phyloP scores from a whole-genome alignment of 2,797 vertebrate species.

The Mormyrus proboscirostris region DNA sequence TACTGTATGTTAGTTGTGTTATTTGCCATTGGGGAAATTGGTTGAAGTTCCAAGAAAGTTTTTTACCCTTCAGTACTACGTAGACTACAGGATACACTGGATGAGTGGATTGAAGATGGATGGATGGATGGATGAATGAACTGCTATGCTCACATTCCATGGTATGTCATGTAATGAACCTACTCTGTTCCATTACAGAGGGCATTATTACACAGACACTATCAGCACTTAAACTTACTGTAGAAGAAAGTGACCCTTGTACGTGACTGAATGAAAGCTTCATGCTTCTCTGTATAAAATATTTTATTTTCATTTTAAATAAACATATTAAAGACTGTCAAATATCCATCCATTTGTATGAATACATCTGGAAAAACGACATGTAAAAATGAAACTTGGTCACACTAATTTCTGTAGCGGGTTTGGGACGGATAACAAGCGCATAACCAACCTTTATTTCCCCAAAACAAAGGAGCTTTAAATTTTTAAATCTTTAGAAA shows the following conservation, averaged over 20 bases:
- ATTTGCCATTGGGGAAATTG: not conserved
- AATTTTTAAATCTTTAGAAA: not conserved
- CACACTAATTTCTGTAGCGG: not conserved
- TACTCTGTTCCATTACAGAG: not conserved
- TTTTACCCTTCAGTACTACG: not conserved
- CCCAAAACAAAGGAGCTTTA: not conserved
- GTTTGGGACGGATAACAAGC: not conserved
- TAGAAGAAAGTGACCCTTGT: not conserved
- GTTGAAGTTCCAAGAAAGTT: not conserved
- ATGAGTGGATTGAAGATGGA: not conserved
- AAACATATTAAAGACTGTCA: conserved; percentile 52
- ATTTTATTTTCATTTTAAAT: conserved; percentile 57
- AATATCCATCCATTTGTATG: not conserved
- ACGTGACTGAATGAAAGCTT: conserved; percentile 55
- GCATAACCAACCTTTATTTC: not conserved
- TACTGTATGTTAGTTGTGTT: not conserved
- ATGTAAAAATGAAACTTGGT: not conserved
- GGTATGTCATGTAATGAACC: not conserved
- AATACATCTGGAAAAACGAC: not conserved
- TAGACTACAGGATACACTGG: not conserved
- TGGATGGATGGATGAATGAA: not conserved
- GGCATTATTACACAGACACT: not conserved
- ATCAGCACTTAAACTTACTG: not conserved
- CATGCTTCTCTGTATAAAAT: conserved; percentile 56
- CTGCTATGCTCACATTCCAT: not conserved